phyloP scores from a whole-genome alignment of 1,140 invertebrate genomes.

The Asobara japonica region DNA sequence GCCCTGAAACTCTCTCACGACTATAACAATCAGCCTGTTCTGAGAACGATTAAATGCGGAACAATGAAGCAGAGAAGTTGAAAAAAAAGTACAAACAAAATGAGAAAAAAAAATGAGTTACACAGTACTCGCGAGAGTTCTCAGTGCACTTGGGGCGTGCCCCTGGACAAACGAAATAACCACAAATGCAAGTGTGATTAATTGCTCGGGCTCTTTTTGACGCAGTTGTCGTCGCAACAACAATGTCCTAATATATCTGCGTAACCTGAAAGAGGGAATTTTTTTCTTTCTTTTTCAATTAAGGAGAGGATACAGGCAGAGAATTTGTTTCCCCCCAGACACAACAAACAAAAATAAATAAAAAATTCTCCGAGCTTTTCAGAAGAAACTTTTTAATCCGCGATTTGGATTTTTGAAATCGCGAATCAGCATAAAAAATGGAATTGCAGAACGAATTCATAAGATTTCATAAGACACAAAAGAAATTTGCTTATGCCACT shows the following conservation, averaged over 20 bases:
- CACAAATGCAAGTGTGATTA: constrained; percentile 50
- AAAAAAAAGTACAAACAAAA: constrained; percentile 3
- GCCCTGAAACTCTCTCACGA: constrained; percentile 41
- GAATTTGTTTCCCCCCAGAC: too few species aligned
- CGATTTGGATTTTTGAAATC: too few species aligned
- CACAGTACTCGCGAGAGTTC: constrained; percentile 4
- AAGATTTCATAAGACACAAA: too few species aligned
- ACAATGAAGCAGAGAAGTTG: constrained; percentile 44
- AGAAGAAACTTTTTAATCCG: too few species aligned
- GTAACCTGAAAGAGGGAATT: not conserved
- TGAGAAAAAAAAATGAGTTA: constrained; percentile 16
- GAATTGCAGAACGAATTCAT: too few species aligned
- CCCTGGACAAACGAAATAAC: constrained; percentile 40
- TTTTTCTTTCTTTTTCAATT: not conserved
- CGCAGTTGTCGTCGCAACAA: not conserved
- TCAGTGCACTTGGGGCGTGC: constrained; percentile 38
- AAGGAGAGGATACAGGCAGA: too few species aligned
- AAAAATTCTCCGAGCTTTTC: too few species aligned
- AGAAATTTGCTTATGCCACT: too few species aligned
- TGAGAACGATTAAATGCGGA: constrained; percentile 49
- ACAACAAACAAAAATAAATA: too few species aligned
- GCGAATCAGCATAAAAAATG: too few species aligned
- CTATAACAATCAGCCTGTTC: constrained; percentile 44
- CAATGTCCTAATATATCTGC: not conserved
- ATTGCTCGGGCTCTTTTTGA: constrained; percentile 34